phyloP scores from a whole-genome alignment of 35 echinoderm and acorn worm species.

The Heliocidaris erythrogramma region DNA sequence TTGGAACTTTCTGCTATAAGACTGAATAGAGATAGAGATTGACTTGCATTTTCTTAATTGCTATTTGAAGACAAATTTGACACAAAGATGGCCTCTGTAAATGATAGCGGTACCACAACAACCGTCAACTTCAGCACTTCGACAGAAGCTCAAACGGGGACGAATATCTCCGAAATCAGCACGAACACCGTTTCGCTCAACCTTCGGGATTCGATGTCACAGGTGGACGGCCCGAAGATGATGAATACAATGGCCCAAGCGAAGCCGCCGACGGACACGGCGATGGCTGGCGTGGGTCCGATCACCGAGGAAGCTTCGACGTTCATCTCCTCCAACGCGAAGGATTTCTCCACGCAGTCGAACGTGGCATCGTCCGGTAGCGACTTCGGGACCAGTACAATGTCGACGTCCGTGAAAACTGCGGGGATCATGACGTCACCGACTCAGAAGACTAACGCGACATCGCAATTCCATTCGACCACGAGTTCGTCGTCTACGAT shows the following conservation, averaged over 20 bases:
- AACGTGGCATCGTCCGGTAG: neutral
- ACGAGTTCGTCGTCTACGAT: slow-evolving; percentile 12
- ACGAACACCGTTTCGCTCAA: slow-evolving; percentile 22
- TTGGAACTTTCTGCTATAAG: neutral
- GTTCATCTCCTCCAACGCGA: neutral
- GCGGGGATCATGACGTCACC: slow-evolving; percentile 20
- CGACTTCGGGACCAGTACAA: neutral
- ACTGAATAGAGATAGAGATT: neutral
- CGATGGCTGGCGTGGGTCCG: neutral
- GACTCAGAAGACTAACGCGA: neutral
- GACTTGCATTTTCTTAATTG: neutral
- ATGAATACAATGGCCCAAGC: slow-evolving; percentile 29
- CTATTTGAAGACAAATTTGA: neutral
- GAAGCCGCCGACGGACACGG: slow-evolving; percentile 7
- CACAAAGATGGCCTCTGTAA: neutral
- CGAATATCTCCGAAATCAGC: slow-evolving; percentile 16
- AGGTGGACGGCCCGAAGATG: slow-evolving; percentile 10
- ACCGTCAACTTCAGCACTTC: neutral
- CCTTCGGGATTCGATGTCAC: neutral
- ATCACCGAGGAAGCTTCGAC: neutral
- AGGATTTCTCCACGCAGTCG: neutral
- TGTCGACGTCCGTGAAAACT: neutral
- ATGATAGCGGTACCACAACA: neutral
- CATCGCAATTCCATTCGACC: slow-evolving; percentile 14
- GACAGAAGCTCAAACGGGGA: neutral